Base-by-base conservation (phyloP, 2,888 invertebrate genomes). In the Brachyptera risi region DNA sequence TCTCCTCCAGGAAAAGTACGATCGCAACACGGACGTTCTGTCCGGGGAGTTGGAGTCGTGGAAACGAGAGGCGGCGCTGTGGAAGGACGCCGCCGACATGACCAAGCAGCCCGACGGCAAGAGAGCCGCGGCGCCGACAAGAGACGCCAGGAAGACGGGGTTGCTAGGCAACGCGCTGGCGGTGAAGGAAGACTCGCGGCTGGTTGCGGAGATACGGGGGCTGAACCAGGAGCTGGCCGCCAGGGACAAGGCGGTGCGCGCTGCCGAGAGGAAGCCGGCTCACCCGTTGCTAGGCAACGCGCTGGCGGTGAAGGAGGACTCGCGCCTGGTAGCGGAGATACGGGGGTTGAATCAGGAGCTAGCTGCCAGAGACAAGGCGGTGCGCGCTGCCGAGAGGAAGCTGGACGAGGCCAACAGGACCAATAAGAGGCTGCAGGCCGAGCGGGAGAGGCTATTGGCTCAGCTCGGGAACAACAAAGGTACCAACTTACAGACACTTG, bases 201-300 rank as follows among this genome's bases (percentile, higher is more conserved):
- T 91, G 50, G 74, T 90, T 23, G 89, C 90, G 0, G 90, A 90
- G 0, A 88, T 91, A 68, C 83, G 90, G 63, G 90, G 90, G 1
- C 76, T 91, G 70, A 87, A 90, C 71, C 74, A 85, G 0, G 91
- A 91, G 70, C 71, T 90, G 56, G 80, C 84, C 2, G 82, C 83
- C 31, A 90, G 90, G 73, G 90, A 90, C 69, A 86, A 89, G 67
- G 81, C 83, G 1, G 80, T 89, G 63, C 78, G 80, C 35, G 86
- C 87, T 65, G 76, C 90, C 51, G 87, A 86, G 38, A 84, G 87
- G 67, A 91, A 91, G 70, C 78, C 87, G 44, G 89, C 40, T 44
- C 1, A n/a, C n/a, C n/a, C n/a, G n/a, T n/a, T n/a, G n/a, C n/a
- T n/a, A 17, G 40, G 31, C n/a, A 60, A 56, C 23, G 60, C 49